Conservation (phyloP, 2,113 vertebrate genomes). For the Anarhynchus alexandrinus region DNA sequence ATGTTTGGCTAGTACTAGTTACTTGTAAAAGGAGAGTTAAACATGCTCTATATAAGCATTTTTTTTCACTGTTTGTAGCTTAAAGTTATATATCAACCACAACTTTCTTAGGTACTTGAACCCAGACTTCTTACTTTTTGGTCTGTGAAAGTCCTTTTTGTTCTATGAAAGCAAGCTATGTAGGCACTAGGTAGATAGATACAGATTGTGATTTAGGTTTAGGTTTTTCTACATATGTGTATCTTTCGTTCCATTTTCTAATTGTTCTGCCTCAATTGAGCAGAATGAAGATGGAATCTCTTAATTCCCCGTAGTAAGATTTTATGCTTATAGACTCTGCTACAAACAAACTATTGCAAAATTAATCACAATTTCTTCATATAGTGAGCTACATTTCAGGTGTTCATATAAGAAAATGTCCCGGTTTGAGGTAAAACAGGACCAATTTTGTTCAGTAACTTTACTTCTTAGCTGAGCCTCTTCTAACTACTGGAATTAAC, state of each 20-base stretch:
- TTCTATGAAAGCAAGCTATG: neutral
- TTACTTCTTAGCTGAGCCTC: no score
- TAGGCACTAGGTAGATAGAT: neutral
- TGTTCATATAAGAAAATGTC: neutral
- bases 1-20: neutral
- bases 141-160: neutral
- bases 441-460: no score
- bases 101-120: neutral
- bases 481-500: no score
- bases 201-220: neutral
- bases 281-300: neutral
- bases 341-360: neutral
- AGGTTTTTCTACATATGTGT: neutral
- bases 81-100: neutral
- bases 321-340: neutral
- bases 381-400: neutral
- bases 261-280: neutral
- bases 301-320: neutral
- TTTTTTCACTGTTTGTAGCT: neutral
- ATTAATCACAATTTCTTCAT: neutral
- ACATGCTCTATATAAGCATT: neutral
- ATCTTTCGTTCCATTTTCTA: neutral
- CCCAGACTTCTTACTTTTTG: neutral
- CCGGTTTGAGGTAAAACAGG: no score
- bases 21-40: neutral